Conservation (phyloP, 64 coral and sea anemone species). For the Stichodactyla helianthus region DNA sequence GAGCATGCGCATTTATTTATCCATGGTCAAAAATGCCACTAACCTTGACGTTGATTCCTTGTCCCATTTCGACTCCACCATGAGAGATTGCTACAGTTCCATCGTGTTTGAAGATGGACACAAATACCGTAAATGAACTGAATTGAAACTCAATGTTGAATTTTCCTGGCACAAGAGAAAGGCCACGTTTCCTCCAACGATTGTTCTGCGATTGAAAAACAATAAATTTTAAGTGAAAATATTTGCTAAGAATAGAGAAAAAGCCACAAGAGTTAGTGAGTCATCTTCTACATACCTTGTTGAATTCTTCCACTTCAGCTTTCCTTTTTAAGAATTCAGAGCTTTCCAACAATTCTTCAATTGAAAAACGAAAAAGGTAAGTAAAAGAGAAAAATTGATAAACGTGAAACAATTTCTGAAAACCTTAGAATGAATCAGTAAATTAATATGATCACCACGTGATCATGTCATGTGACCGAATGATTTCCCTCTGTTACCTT, state of each 20-base stretch:
- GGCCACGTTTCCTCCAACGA: slow-evolving; percentile 92
- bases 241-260: too few species aligned
- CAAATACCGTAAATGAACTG: slow-evolving; percentile 48
- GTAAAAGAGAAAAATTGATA: too few species aligned
- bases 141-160: slow-evolving; percentile 18
- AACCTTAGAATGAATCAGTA: too few species aligned
- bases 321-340: slow-evolving; percentile 72
- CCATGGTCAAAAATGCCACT: neutral
- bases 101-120: slow-evolving; percentile 75
- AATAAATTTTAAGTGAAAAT: neutral
- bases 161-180: slow-evolving; percentile 55
- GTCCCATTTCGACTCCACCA: slow-evolving; percentile 89
- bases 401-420: too few species aligned
- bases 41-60: slow-evolving; percentile 95
- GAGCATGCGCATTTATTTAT: neutral
- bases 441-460: too few species aligned
- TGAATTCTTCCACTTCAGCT: slow-evolving; percentile 57
- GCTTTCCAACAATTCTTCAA: neutral
- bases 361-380: neutral
- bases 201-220: slow-evolving; percentile 46
- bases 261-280: too few species aligned
- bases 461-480: too few species aligned
- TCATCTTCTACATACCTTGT: slow-evolving; percentile 43
- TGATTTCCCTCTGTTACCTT: slow-evolving; percentile 25
- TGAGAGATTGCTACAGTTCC: slow-evolving; percentile 80